These are phyloP conservation scores for Aspidiotus destructor DNA, from an alignment of 2,888 invertebrate genomes.

Conservation along the genomic window DNA sequence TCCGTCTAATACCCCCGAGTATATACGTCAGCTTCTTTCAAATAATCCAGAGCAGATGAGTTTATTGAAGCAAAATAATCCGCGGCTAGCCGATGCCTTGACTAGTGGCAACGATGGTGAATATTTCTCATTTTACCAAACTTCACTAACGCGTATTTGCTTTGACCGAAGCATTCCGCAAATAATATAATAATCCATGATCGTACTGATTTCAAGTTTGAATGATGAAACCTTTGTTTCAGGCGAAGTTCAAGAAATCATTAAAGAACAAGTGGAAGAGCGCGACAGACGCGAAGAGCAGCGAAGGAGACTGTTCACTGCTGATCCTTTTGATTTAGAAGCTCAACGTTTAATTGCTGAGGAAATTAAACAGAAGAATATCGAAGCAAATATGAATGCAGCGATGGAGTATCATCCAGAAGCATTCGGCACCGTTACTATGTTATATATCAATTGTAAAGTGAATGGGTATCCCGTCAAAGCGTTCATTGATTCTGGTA, in stretches of 20 bases:
- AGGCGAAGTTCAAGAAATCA: slow-evolving; percentile 69
- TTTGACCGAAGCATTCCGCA: neutral
- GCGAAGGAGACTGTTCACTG: slow-evolving; percentile 75
- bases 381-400: slow-evolving; percentile 96
- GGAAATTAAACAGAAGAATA: slow-evolving; percentile 89
- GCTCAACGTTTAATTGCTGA: slow-evolving; percentile 91
- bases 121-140: neutral
- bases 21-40: slow-evolving; percentile 75
- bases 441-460: slow-evolving; percentile 94
- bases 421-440: slow-evolving; percentile 92
- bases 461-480: slow-evolving; percentile 95
- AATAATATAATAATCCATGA: neutral
- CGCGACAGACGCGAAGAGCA: slow-evolving; percentile 74
- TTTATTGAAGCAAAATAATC: slow-evolving; percentile 84
- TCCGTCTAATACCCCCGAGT: slow-evolving; percentile 45
- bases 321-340: slow-evolving; percentile 91
- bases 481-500: slow-evolving; percentile 94
- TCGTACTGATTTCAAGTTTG: neutral
- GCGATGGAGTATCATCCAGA: slow-evolving; percentile 99
- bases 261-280: slow-evolving; percentile 71
- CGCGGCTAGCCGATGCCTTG: slow-evolving; percentile 80
- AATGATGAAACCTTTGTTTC: slow-evolving; percentile 37
- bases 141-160: neutral
- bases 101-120: slow-evolving; percentile 46
- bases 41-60: slow-evolving; percentile 85